Base-by-base conservation (phyloP, 1,140 invertebrate species). In the Streblospio benedicti region DNA sequence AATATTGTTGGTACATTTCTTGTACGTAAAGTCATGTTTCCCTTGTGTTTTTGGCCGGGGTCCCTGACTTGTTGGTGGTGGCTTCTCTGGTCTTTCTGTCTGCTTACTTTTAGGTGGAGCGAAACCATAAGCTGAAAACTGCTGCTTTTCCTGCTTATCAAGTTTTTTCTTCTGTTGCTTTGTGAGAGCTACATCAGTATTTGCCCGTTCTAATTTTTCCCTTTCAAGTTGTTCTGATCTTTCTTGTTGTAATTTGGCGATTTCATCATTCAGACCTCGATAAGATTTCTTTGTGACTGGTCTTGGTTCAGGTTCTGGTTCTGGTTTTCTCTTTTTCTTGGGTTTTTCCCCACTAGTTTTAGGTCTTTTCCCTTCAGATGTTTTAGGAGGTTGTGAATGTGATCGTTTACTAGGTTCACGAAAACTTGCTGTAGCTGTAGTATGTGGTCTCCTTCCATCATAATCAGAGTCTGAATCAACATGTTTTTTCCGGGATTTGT, bases 341-440 rank as follows among this genome's bases (percentile, higher is more conserved):
- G 18, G 31, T 12, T 27, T 60, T 32, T 18, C 59, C 6, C 20
- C 6, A 16, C 9, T 61, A 16, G 14, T 59, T 18, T 33, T 59
- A 30, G 5, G 20, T 20, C 32, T 60, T 30, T 32, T 43, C 27
- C 38, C 31, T 6, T 56, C 32, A n/a, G n/a, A n/a, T n/a, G n/a
- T n/a, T n/a, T n/a, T n/a, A n/a, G n/a, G n/a, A n/a, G n/a, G n/a
- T n/a, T n/a, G n/a, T n/a, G n/a, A n/a, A n/a, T n/a, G n/a, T n/a
- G n/a, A n/a, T n/a, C n/a, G n/a, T n/a, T n/a, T 27, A 16, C 23
- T 25, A 35, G n/a, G 33, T 38, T 59, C 47, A 55, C 50, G 18
- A 18, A 14, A 25, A 2, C 32, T 14, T 23, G 16, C 41, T 35
- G 4, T 41, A 27, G 18, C 45, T 47, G 33, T 49, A 30, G n/a